Evolutionary conservation across 2,888 invertebrate genomes (phyloP).

Genomic region (Drosophila infuscata): DNA sequence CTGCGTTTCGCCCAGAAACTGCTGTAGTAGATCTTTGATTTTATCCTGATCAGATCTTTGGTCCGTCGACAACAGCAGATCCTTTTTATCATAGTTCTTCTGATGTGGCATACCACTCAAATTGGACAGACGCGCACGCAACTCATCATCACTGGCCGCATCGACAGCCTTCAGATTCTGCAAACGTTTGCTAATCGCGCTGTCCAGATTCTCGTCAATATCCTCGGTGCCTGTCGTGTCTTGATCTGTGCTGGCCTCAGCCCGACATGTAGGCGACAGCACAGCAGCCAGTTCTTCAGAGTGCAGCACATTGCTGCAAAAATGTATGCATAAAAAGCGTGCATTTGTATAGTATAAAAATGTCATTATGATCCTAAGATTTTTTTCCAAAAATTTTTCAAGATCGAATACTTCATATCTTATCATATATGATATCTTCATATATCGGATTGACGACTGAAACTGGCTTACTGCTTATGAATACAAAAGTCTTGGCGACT

Average conservation of each 20-base stretch:
- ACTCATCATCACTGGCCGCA: conserved; percentile 87
- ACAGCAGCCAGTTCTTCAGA: conserved; percentile 75
- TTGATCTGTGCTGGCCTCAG: background rate
- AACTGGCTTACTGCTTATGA: background rate
- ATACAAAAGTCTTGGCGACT: conserved; percentile 8
- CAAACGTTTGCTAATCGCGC: conserved; percentile 89
- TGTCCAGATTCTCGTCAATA: conserved; percentile 84
- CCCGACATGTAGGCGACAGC: conserved; percentile 65
- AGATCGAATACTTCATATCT: no score
- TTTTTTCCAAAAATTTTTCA: background rate
- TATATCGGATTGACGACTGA: background rate
- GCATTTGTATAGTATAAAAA: background rate
- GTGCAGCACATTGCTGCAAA: conserved; percentile 66
- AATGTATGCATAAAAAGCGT: background rate
- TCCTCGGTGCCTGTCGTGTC: conserved; percentile 56
- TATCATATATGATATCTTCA: no score
- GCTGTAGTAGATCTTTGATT: conserved; percentile 89
- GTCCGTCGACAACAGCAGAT: conserved; percentile 86
- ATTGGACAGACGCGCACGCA: conserved; percentile 88
- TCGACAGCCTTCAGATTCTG: conserved; percentile 88
- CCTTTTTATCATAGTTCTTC: conserved; percentile 82
- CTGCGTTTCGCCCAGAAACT: conserved; percentile 86
- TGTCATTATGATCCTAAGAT: background rate
- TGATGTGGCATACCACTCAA: conserved; percentile 88
- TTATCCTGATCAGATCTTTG: conserved; percentile 89